Percentiles rank a stretch among this genome's conserved stretches.
These are phyloP conservation scores for Choloepus didactylus DNA, from an alignment of 2,797 vertebrate genomes.

Conservation along the genomic window DNA sequence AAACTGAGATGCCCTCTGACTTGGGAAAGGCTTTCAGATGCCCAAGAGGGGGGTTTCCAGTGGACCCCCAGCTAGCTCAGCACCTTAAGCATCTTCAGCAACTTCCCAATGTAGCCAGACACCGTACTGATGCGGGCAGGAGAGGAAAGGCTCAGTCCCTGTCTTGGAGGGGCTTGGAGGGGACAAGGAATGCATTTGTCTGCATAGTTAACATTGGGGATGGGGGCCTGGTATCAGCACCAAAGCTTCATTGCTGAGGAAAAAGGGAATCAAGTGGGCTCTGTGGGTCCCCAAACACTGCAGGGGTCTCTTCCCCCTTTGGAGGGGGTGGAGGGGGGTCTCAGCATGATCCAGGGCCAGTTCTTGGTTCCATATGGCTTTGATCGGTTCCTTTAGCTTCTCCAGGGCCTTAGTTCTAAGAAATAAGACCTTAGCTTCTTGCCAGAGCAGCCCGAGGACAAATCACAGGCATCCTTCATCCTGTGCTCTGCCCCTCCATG, in stretches of 20 bases:
- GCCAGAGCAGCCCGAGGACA: not conserved
- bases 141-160: not conserved
- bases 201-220: not conserved
- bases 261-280: not conserved
- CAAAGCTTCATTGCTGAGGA: not conserved
- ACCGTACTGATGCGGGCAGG: not conserved
- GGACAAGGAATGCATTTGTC: not conserved
- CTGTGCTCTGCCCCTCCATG: not conserved
- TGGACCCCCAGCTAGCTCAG: not conserved
- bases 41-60: not conserved
- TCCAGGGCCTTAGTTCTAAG: not conserved
- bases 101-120: rapidly evolving
- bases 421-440: not conserved
- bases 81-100: not conserved
- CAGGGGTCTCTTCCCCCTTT: not conserved
- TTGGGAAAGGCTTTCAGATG: not conserved
- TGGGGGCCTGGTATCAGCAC: not conserved
- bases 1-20: not conserved
- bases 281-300: not conserved
- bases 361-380: not conserved
- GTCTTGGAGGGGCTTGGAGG: not conserved
- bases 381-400: not conserved
- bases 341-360: not conserved
- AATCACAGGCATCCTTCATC: rapidly evolving
- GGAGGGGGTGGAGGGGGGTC: not conserved